phyloP scores from a whole-genome alignment of 1,140 invertebrate species.

The Papilio aristodemus region DNA sequence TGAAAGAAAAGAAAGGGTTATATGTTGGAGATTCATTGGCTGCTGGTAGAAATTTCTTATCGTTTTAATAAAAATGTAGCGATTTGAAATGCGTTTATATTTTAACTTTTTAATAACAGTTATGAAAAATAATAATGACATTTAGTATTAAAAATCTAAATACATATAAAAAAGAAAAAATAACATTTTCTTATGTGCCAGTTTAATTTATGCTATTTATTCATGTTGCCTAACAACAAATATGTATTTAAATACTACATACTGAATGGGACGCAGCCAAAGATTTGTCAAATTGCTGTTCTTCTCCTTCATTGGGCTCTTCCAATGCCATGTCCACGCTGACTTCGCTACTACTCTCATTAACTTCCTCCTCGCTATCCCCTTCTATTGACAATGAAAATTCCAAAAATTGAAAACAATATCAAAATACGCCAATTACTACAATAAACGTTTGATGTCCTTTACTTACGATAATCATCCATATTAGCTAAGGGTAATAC shows the following conservation, averaged over 20 bases:
- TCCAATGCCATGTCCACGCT: constrained; percentile 29
- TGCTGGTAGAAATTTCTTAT: too few relatives aligned
- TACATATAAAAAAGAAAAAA: too few relatives aligned
- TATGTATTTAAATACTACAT: constrained; percentile 38
- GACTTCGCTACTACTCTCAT: constrained; percentile 35
- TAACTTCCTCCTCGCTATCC: constrained; percentile 39
- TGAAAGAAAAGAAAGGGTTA: too few relatives aligned
- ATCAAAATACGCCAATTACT: neutral
- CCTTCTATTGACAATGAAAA: constrained; percentile 35
- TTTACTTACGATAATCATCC: constrained; percentile 53
- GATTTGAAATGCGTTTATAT: too few relatives aligned
- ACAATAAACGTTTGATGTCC: constrained; percentile 28
- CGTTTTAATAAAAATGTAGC: too few relatives aligned
- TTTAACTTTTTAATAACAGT: too few relatives aligned
- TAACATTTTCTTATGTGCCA: too few relatives aligned
- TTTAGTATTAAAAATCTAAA: too few relatives aligned
- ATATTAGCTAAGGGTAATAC: constrained; percentile 47
- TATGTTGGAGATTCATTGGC: too few relatives aligned
- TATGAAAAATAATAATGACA: too few relatives aligned
- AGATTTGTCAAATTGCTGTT: constrained; percentile 74
- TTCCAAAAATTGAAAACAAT: constrained; percentile 2
- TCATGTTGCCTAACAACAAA: too few relatives aligned
- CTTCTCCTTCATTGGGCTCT: constrained; percentile 47
- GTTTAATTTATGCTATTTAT: too few relatives aligned
- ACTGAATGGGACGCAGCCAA: constrained; percentile 81